Conservation (phyloP, 2,888 invertebrate genomes). For the Noctua pronuba region DNA sequence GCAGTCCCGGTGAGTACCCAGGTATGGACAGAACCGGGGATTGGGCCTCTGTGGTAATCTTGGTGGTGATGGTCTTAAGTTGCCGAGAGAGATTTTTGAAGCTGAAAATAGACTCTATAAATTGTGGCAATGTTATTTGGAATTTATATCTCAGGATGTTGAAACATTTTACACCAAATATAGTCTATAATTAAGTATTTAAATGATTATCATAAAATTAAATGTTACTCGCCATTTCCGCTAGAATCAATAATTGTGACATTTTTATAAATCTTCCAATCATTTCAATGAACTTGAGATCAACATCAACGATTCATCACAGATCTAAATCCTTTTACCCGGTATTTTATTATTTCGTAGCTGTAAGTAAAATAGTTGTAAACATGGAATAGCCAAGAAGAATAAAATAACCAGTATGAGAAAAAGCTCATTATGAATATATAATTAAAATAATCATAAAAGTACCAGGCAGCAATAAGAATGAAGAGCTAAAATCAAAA, state of each 20-base stretch:
- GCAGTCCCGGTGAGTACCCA: slow-evolving; percentile 95
- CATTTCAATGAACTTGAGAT: slow-evolving; percentile 25
- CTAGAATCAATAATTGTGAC: slow-evolving; percentile 6
- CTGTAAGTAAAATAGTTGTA: not conserved
- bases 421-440: not conserved
- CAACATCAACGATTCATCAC: slow-evolving; percentile 7
- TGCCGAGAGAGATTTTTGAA: not conserved
- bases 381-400: not conserved
- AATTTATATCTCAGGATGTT: slow-evolving; percentile 12
- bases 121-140: not conserved
- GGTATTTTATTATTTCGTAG: slow-evolving; percentile 55
- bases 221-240: slow-evolving; percentile 19
- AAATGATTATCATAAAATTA: slow-evolving; percentile 21
- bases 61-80: slow-evolving; percentile 22
- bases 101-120: not conserved
- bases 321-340: slow-evolving; percentile 35
- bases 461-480: slow-evolving; percentile 1
- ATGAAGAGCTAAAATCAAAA: slow-evolving; percentile 19
- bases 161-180: not conserved
- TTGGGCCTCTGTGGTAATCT: slow-evolving; percentile 22
- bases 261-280: not conserved
- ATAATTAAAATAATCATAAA: slow-evolving; percentile 9
- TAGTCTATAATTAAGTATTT: not conserved
- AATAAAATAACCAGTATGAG: not conserved
- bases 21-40: slow-evolving; percentile 82